Evolutionary conservation across 2,888 invertebrate genomes (phyloP), one percentile per base, ranked within the genome.

Genomic region (Cyclophora punctaria): DNA sequence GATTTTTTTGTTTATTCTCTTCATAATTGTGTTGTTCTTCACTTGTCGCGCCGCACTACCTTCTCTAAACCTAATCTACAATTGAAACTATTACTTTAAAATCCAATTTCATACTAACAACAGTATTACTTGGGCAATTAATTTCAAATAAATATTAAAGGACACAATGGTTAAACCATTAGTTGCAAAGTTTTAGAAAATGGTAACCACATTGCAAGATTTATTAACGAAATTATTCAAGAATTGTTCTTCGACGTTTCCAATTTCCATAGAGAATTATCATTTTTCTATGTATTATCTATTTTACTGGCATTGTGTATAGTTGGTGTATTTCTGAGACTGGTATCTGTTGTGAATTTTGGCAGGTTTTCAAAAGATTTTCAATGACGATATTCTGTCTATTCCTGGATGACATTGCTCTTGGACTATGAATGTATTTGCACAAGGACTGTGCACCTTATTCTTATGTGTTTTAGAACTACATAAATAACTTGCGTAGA

Each of bases 381-480:
- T 74, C 70, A 74, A 75, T 73, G 73, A 71, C 68, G 67, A 59
- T 65, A 60, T 61, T 52, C 58, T 68, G 60, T 76, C 83, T 86
- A 87, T 84, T 85, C 75, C 69, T 67, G 80, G 67, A 72, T 71
- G 83, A 78, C 86, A 83, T 86, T 86, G 85, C 75, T 80, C 81
- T 80, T 83, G 78, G 58, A 64, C 53, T 62, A 56, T 62, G 56
- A 56, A 71, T 51, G 46, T 54, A 48, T 34, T 44, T 42, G 48
- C 48, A 41, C 57, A 60, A 61, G 64, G 61, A 62, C 62, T 48
- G 41, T 3, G 44, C 41, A 45, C 48, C 44, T 48, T 53, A 43
- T 35, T 41, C 20, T 48, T 42, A 49, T 49, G 49, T 51, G 44
- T 47, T 45, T 50, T 34, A 48, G 48, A 35, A 48, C 41, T 40